phyloP scores from a whole-genome alignment of 2,888 invertebrate species.

The Lithodes maja region DNA sequence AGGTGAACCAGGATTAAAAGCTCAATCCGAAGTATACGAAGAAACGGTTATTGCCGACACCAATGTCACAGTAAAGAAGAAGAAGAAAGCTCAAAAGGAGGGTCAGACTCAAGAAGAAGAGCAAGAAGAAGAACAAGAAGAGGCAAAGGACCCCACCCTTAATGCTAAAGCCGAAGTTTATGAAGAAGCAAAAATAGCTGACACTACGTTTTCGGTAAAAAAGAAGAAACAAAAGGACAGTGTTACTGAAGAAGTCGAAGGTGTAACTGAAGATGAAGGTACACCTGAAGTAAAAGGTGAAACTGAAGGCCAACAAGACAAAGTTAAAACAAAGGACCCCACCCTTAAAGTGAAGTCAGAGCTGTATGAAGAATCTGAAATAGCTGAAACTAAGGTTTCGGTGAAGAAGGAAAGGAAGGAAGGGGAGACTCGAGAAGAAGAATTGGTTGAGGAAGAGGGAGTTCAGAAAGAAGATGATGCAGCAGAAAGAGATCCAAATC shows the following conservation, averaged over 20 bases:
- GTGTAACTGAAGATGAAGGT: no score
- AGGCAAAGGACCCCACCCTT: background rate
- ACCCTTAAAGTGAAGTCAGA: background rate
- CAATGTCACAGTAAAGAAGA: conserved; percentile 7
- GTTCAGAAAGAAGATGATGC: background rate
- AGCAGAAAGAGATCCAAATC: background rate
- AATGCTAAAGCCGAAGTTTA: no score
- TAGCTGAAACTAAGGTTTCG: conserved; percentile 11
- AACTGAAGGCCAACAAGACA: background rate
- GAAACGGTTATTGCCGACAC: no score
- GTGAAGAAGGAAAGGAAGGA: conserved; percentile 1
- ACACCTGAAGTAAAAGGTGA: no score
- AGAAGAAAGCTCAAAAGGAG: background rate
- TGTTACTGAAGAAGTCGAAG: no score
- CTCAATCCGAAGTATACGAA: background rate
- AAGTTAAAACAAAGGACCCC: no score
- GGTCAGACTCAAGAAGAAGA: background rate
- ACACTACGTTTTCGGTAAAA: no score
- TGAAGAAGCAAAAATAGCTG: no score
- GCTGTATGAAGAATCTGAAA: background rate
- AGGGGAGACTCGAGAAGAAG: background rate
- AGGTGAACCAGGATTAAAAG: conserved; percentile 4
- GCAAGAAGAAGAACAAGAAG: background rate
- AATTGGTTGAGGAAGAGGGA: background rate
- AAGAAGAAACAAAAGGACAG: no score